Base-by-base conservation (phyloP, 2,113 vertebrate species). In the Rhynchopsitta pachyrhyncha region DNA sequence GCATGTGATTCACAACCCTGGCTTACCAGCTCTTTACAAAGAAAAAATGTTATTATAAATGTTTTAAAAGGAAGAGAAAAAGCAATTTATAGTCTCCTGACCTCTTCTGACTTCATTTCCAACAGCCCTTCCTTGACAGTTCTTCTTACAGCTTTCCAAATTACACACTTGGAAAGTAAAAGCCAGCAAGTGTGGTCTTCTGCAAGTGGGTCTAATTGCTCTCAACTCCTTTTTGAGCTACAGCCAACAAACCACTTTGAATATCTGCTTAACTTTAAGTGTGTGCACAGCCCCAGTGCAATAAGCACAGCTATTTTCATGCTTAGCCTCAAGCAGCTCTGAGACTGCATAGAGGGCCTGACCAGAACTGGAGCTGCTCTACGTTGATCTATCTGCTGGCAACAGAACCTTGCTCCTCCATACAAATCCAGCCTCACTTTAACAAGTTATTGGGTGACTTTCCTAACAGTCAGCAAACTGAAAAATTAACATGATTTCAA, bases 41-140 rank as follows among this genome's bases (percentile, higher is more conserved):
- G 41, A 22, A 64, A 50, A 76, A 57, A 7, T 2, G 29, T 28
- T 66, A 49, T 3, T 80, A 29, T 46, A 70, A 46, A 81, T 90
- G 76, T 88, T 81, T 35, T 57, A 49, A 25, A 57, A 60, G 49
- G 39, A 82, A 25, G 8, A 10, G 18, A 1, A 10, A 73, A 76
- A 67, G 63, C 76, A 77, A 92, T 96, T 83, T 83, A 41, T 74
- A 37, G 63, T 81, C 83, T 86, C 37, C 8, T 4, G 46, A 94
- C 77, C 89, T 77, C 83, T 83, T 92, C 3, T 70, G 91, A 70
- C 83, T 94, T 80, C 41, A 80, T 62, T 94, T 96, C 47, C 86
- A 80, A 5, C 73, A 82, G 49, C 10, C 82, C 28, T 6, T 42
- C 73, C 73, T 81, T 81, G 68, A 81, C 86, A 93, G 68, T 6